Conservation (phyloP, 2,113 vertebrate genomes). For the Nothoprocta pentlandii region DNA sequence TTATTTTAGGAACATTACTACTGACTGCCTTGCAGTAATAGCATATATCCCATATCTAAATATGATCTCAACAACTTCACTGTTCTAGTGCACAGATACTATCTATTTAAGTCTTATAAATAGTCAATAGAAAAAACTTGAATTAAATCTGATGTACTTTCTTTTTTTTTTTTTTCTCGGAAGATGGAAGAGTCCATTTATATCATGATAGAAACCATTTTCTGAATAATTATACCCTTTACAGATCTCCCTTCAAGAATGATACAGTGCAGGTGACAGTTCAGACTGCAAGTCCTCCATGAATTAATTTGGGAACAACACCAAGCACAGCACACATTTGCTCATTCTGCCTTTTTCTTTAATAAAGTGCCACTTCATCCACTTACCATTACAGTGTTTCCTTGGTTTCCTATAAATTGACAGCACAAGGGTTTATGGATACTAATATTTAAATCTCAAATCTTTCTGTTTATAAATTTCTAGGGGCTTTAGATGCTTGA, state of each 20-base stretch:
- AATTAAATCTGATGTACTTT: not conserved
- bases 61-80: not conserved
- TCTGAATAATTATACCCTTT: not conserved
- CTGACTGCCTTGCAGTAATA: not conserved
- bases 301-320: not conserved
- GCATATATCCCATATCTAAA: not conserved
- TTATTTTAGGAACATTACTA: not conserved
- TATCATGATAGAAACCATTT: constrained; percentile 1
- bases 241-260: not conserved
- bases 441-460: not conserved
- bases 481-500: not conserved
- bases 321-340: not conserved
- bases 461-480: not conserved
- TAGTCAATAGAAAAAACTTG: not conserved
- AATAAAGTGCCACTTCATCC: not conserved
- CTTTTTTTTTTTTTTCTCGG: not conserved
- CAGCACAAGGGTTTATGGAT: not conserved
- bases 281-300: not conserved
- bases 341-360: not conserved
- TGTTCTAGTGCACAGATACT: not conserved
- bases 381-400: not conserved
- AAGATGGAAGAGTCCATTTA: not conserved
- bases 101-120: constrained; percentile 38
- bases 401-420: not conserved
- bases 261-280: not conserved